A percentile compares a stretch with the other conserved stretches of the same genome.
phyloP scores from a whole-genome alignment of 2,888 invertebrate genomes.

The Drosophila recens region DNA sequence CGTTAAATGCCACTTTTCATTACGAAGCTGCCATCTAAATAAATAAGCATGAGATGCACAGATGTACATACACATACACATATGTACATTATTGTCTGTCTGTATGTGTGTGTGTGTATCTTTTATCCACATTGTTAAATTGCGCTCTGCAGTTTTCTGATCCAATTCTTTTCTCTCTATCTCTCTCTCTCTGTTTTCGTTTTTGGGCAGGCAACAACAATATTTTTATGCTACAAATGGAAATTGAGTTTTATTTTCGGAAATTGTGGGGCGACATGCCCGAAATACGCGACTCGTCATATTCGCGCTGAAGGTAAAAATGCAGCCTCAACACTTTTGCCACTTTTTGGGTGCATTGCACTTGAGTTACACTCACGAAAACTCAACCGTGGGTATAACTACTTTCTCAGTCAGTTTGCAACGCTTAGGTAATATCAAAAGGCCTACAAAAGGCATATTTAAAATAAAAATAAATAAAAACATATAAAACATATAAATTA shows the following conservation, averaged over 20 bases:
- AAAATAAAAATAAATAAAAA: no score
- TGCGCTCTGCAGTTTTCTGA: conserved; percentile 43
- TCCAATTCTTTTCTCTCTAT: conserved; percentile 32
- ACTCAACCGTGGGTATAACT: conserved; percentile 5
- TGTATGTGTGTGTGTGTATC: conserved; percentile 13
- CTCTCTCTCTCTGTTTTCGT: conserved; percentile 7
- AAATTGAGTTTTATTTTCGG: conserved; percentile 80
- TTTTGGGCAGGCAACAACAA: conserved; percentile 16
- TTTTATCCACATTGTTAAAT: conserved; percentile 40
- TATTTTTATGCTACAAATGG: conserved; percentile 54
- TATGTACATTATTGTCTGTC: no score
- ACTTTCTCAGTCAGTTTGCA: conserved; percentile 3
- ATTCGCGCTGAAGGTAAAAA: conserved; percentile 61
- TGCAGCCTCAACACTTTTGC: conserved; percentile 72
- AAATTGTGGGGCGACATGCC: conserved; percentile 53
- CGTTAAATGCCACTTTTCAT: conserved; percentile 72
- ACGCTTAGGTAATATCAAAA: background rate
- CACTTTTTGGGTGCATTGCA: conserved; percentile 69
- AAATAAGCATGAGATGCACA: conserved; percentile 38
- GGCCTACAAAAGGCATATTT: no score
- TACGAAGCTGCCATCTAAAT: conserved; percentile 51
- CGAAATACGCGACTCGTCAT: conserved; percentile 22
- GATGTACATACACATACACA: no score
- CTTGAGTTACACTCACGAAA: conserved; percentile 54
- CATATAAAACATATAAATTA: no score